Percentiles rank a stretch among this genome's conserved stretches.
Evolutionary conservation across 2,888 invertebrate species (phyloP).

Genomic region (Malthinus seriepunctatus): DNA sequence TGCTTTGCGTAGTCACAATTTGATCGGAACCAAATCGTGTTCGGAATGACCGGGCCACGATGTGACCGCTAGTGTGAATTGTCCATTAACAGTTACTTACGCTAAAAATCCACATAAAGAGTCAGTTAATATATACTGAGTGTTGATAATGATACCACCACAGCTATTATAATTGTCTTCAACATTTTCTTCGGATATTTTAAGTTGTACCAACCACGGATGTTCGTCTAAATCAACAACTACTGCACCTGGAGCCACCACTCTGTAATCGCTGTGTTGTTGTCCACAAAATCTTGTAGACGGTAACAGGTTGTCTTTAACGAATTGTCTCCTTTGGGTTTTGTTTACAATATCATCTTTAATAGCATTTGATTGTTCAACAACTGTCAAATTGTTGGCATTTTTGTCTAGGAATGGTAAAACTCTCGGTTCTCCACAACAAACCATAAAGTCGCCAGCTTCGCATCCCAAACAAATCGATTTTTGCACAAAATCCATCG

Average conservation of each 20-base stretch:
- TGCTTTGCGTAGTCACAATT: too few species aligned
- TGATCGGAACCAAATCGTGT: too few species aligned
- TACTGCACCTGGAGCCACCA: background rate
- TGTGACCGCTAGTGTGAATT: too few species aligned
- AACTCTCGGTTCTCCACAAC: background rate
- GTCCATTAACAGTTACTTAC: too few species aligned
- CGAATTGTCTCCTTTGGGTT: background rate
- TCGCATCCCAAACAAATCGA: conserved; percentile 10
- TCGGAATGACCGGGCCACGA: too few species aligned
- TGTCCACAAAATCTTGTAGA: conserved; percentile 3
- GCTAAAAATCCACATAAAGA: too few species aligned
- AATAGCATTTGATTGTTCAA: background rate
- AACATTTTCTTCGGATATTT: background rate
- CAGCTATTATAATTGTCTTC: background rate
- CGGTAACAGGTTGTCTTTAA: background rate
- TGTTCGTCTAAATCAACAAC: conserved; percentile 9
- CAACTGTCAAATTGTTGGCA: background rate
- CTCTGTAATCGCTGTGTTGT: conserved; percentile 13
- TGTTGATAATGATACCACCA: too few species aligned
- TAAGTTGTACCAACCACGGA: conserved; percentile 20
- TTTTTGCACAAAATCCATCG: background rate
- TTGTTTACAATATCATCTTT: background rate
- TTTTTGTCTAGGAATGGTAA: background rate
- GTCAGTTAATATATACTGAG: too few species aligned
- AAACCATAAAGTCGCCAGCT: conserved; percentile 3